Evolutionary conservation across 1,140 invertebrate genomes (phyloP).

Genomic region (Cepaea nemoralis): DNA sequence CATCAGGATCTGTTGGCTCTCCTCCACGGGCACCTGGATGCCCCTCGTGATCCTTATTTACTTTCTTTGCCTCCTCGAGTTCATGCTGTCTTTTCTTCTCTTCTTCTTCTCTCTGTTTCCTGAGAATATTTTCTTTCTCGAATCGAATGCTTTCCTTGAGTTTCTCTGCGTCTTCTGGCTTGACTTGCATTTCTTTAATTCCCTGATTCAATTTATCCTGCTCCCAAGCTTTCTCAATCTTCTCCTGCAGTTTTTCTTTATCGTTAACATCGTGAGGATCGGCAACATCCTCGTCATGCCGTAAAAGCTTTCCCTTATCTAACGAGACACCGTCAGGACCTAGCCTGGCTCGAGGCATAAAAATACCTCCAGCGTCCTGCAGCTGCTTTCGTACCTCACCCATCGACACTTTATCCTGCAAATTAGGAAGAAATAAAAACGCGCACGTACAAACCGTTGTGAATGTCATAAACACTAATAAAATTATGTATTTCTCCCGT

Average conservation of each 20-base stretch:
- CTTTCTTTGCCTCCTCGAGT: conserved; percentile 52
- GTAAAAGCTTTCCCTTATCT: neutral
- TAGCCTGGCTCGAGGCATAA: neutral
- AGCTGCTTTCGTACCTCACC: conserved; percentile 75
- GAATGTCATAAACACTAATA: conserved; percentile 89
- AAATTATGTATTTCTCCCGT: conserved; percentile 90
- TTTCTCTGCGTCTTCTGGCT: neutral
- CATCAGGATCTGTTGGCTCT: conserved; percentile 78
- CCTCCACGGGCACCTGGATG: conserved; percentile 74
- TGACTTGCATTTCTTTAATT: neutral
- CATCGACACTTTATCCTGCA: conserved; percentile 81
- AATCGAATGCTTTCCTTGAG: conserved; percentile 12
- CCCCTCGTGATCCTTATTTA: conserved; percentile 66
- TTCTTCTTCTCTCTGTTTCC: conserved; percentile 53
- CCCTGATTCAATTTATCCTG: conserved; percentile 3
- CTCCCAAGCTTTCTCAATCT: conserved; percentile 13
- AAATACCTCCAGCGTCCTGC: neutral
- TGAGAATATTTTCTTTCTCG: conserved; percentile 25
- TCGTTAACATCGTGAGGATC: neutral
- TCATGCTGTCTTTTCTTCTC: conserved; percentile 52
- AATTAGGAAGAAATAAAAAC: conserved; percentile 92
- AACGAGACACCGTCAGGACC: conserved; percentile 5
- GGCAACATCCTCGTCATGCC: neutral
- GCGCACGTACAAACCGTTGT: conserved; percentile 91
- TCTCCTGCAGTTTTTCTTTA: conserved; percentile 10